Conservation (phyloP, 2,797 vertebrate species). For the Sebastes minor region DNA sequence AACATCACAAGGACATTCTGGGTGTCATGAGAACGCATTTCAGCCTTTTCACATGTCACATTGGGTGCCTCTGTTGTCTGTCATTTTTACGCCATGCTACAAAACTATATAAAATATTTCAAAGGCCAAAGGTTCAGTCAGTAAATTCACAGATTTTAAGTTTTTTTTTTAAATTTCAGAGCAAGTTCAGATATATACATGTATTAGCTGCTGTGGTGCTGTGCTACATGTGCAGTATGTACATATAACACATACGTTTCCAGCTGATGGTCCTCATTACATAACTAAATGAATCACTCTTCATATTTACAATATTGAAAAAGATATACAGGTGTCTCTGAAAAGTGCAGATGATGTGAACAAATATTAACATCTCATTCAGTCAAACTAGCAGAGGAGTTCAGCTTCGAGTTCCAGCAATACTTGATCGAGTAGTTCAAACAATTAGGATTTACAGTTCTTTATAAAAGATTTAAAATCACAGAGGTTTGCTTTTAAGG, state of each 20-base stretch:
- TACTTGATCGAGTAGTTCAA: accelerated
- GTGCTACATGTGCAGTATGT: background rate
- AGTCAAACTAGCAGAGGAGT: background rate
- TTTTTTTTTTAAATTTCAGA: background rate
- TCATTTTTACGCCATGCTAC: too few relatives aligned
- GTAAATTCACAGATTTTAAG: background rate
- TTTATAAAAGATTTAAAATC: background rate
- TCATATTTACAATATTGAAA: background rate
- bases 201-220: background rate
- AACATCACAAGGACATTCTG: too few relatives aligned
- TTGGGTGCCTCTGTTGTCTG: too few relatives aligned
- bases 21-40: too few relatives aligned
- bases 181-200: background rate
- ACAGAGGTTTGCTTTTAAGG: background rate
- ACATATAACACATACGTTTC: background rate
- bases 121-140: background rate
- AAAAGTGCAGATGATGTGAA: background rate
- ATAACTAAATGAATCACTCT: background rate
- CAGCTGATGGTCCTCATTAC: slow-evolving; percentile 7
- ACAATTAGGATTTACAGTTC: background rate
- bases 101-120: background rate
- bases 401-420: background rate
- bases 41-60: too few relatives aligned
- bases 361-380: background rate
- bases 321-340: background rate